These are phyloP conservation scores for Ammospiza nelsoni DNA, from an alignment of 2,113 vertebrate species.

Conservation along the genomic window DNA sequence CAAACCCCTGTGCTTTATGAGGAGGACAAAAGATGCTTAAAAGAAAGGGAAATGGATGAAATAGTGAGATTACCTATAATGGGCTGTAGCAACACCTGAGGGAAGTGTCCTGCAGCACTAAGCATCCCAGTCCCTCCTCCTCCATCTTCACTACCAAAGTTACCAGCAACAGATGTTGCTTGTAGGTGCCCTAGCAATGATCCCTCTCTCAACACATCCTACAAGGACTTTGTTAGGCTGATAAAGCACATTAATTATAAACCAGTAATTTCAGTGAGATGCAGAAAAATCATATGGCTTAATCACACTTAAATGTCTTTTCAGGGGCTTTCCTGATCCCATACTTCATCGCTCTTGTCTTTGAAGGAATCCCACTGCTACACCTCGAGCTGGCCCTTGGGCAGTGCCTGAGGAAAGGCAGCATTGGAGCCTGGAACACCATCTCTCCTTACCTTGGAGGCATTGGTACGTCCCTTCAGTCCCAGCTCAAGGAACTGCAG, in stretches of 20 bases:
- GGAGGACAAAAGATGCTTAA: neutral
- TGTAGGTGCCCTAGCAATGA: neutral
- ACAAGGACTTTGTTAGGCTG: neutral
- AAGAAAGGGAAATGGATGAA: neutral
- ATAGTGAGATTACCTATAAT: neutral
- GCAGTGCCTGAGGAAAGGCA: conserved; percentile 84
- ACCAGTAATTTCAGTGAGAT: neutral
- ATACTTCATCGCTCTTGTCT: conserved; percentile 84
- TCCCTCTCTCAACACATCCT: neutral
- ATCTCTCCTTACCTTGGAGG: conserved; percentile 87
- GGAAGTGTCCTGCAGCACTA: neutral
- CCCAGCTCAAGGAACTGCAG: neutral
- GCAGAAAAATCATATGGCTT: neutral
- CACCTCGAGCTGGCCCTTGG: conserved; percentile 89
- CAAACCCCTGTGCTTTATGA: neutral
- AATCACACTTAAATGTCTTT: neutral
- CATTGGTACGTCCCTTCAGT: conserved; percentile 71
- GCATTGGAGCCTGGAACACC: conserved; percentile 83
- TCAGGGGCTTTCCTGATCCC: conserved; percentile 92
- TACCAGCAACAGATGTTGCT: neutral
- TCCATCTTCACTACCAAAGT: neutral
- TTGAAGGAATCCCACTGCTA: conserved; percentile 88
- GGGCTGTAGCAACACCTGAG: neutral
- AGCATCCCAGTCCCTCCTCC: neutral
- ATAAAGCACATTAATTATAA: neutral